Base-by-base conservation (phyloP, 2,888 invertebrate species). In the Heteromyza rotundicornis region DNA sequence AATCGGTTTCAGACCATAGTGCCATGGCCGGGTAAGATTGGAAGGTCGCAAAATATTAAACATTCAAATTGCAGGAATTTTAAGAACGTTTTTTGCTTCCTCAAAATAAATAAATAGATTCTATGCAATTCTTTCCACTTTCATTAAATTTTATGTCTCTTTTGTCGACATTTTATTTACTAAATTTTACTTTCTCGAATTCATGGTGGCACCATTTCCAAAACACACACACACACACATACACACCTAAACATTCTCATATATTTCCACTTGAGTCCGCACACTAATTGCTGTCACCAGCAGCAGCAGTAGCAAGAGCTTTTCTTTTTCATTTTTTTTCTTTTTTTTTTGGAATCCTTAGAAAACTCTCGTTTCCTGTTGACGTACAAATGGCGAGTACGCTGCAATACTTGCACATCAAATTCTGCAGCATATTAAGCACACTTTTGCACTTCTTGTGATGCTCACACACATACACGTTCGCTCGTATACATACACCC, bases 171-270 rank as follows among this genome's bases (percentile, higher is more conserved):
- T 27, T 27, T 27, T 7, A 27, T 40, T 40, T 40, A 3, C 40
- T n/a, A 40, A 14, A n/a, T 40, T 10, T 40, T n/a, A 40, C 10
- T 3, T 32, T 8, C 16, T 40, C 40, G 14, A 7, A n/a, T n/a
- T n/a, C 40, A 40, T n/a, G 14, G 16, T n/a, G 10, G 40, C 40
- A 40, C 14, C 2, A 10, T 40, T 40, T 40, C n/a, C 10, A 10
- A 17, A 40, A 40, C n/a, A 44, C 17, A 47, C 53, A 59, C 16
- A 32, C 59, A 58, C 51, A 58, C 40, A 8, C 59, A 32, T n/a
- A 40, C 23, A 55, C n/a, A 22, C 40, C 20, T 22, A 12, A 20
- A 20, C 40, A 32, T 3, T 3, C 27, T 17, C 27, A 40, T 10
- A 47, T 17, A 57, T n/a, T 7, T 47, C 17, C 47, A 19, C 20